Evolutionary conservation across 2,888 invertebrate species (phyloP).

Genomic region (Diplazon laetatorius): DNA sequence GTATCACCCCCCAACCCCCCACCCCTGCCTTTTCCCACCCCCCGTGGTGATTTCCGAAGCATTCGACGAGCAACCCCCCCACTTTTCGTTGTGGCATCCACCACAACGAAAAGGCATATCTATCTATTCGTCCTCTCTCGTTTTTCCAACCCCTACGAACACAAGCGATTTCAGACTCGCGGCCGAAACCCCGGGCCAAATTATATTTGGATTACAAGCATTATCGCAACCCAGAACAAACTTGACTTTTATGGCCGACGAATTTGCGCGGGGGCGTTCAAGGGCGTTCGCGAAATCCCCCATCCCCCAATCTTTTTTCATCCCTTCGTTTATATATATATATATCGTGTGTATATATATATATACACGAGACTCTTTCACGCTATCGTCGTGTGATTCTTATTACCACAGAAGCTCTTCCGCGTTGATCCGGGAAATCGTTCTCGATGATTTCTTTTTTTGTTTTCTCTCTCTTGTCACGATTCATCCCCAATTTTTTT

Average conservation of each 20-base stretch:
- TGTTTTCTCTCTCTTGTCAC: background rate
- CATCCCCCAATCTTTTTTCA: conserved; percentile 56
- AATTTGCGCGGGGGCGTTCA: conserved; percentile 68
- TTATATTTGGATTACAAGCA: conserved; percentile 83
- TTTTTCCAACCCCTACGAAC: conserved; percentile 48
- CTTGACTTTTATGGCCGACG: conserved; percentile 81
- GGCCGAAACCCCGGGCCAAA: conserved; percentile 73
- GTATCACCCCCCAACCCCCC: too few species aligned
- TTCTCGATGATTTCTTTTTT: background rate
- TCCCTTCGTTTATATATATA: too few species aligned
- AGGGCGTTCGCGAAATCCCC: conserved; percentile 71
- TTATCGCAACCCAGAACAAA: conserved; percentile 81
- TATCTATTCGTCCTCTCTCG: conserved; percentile 37
- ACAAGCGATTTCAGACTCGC: too few species aligned
- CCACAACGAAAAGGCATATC: too few species aligned
- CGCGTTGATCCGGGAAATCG: too few species aligned
- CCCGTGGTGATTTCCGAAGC: conserved; percentile 70
- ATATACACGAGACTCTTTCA: too few species aligned
- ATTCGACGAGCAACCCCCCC: conserved; percentile 51
- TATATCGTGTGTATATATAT: too few species aligned
- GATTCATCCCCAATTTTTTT: conserved; percentile 15
- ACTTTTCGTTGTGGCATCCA: background rate
- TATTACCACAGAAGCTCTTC: too few species aligned
- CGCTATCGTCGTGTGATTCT: conserved; percentile 24
- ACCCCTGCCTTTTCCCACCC: too few species aligned